A percentile compares a stretch with the other conserved stretches of the same genome.
Evolutionary conservation across 2,888 invertebrate genomes (phyloP).

Genomic region (Linnaemya vulpina): DNA sequence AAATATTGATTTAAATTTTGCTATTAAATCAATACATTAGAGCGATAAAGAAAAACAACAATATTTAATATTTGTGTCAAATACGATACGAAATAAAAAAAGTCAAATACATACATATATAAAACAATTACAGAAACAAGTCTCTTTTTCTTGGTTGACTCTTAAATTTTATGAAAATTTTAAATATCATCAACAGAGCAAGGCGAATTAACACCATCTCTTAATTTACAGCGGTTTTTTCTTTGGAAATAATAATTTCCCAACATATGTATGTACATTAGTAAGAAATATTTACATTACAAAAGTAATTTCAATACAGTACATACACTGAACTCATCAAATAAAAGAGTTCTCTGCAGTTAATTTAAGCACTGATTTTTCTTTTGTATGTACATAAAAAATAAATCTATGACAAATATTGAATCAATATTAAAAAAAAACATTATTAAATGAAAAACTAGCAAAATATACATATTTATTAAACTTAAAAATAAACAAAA

Average conservation of each 20-base stretch:
- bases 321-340: background rate
- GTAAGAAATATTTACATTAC: no score
- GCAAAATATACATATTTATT: conserved; percentile 67
- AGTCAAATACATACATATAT: background rate
- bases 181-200: no score
- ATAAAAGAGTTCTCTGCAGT: conserved; percentile 1
- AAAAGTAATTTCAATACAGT: no score
- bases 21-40: conserved; percentile 54
- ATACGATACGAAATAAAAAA: background rate
- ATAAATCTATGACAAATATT: conserved; percentile 13
- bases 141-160: no score
- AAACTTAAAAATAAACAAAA: conserved; percentile 4
- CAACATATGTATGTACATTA: background rate
- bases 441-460: conserved; percentile 42
- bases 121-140: background rate
- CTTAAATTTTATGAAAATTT: no score
- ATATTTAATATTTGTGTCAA: conserved; percentile 6
- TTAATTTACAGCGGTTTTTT: no score
- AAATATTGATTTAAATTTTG: conserved; percentile 51
- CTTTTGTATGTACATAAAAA: background rate
- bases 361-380: background rate
- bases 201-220: no score
- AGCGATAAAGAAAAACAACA: conserved; percentile 18
- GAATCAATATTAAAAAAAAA: conserved; percentile 40
- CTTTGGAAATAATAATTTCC: no score